Base-by-base conservation (phyloP, 2,888 invertebrate genomes). In the Rhogogaster chlorosoma region DNA sequence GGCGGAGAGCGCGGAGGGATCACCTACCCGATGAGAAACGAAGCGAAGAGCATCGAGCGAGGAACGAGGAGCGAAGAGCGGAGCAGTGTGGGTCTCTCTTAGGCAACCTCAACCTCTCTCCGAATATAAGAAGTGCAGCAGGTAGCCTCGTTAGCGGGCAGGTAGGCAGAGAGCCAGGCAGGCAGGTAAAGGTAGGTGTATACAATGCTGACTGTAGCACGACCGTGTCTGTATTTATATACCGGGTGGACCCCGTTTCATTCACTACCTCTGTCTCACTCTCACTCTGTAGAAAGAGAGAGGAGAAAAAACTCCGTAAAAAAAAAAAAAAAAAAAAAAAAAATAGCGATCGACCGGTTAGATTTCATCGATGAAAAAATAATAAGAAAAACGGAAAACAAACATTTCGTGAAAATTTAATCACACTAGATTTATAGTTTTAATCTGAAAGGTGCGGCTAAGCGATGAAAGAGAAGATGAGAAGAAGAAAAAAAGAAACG, bases 71-170 rank as follows among this genome's bases (percentile, higher is more conserved):
- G 85, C 80, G 85, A 85, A 85, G 85, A 84, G 84, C 80, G 75
- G 83, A 18, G 45, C 64, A 12, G 83, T 12, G 26, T 10, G 75
- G 15, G 45, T 86, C 85, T 86, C 88, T 87, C 88, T 88, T 86
- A 87, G 87, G 89, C 89, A 90, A 89, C 89, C 91, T 90, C 61
- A 49, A 89, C 89, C 91, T 80, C 80, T 83, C 89, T 90, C 89
- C 90, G 90, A 90, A 91, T 91, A 90, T 89, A 92, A 93, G 92
- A 80, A 92, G 91, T 92, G 91, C 92, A 92, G 92, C 92, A 92
- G 92, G 93, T 92, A 93, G 92, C 92, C 92, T 93, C 91, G 92
- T 93, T 92, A 92, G 92, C 91, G 90, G 90, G 90, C 92, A 92
- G 93, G 92, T 92, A 92, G 92, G 91, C 89, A 90, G 90, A 89